These are phyloP conservation scores for Macrosiphum euphorbiae DNA, from an alignment of 2,888 invertebrate genomes.

Conservation along the genomic window DNA sequence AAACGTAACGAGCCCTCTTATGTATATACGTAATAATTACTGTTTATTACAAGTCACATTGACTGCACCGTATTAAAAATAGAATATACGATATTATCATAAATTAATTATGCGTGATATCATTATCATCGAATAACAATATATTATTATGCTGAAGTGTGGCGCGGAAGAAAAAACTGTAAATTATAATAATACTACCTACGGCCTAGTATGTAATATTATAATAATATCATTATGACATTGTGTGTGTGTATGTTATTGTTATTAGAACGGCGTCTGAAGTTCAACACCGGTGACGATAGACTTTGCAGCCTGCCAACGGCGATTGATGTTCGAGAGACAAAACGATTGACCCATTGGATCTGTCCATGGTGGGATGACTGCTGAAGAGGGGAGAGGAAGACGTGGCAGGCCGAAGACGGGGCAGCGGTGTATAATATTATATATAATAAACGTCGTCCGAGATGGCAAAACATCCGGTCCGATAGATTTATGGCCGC, in stretches of 20 bases:
- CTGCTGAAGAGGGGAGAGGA: not conserved
- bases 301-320: not conserved
- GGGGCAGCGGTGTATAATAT: not conserved
- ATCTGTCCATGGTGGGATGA: not conserved
- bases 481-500: conserved; percentile 45
- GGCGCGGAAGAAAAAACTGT: not conserved
- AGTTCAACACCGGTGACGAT: not conserved
- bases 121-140: not conserved
- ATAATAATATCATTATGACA: not conserved
- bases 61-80: not conserved
- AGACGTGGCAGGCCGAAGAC: not conserved
- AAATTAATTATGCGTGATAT: not conserved
- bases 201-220: no score
- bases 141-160: not conserved
- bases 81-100: not conserved
- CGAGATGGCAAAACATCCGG: conserved; percentile 46
- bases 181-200: not conserved
- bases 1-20: not conserved
- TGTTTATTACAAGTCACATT: not conserved
- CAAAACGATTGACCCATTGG: conserved; percentile 34
- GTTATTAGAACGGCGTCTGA: not conserved
- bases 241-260: not conserved
- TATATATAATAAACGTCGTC: not conserved
- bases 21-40: not conserved
- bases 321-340: not conserved